Conservation (phyloP, 1,140 invertebrate species). For the Coptotermes formosanus region DNA sequence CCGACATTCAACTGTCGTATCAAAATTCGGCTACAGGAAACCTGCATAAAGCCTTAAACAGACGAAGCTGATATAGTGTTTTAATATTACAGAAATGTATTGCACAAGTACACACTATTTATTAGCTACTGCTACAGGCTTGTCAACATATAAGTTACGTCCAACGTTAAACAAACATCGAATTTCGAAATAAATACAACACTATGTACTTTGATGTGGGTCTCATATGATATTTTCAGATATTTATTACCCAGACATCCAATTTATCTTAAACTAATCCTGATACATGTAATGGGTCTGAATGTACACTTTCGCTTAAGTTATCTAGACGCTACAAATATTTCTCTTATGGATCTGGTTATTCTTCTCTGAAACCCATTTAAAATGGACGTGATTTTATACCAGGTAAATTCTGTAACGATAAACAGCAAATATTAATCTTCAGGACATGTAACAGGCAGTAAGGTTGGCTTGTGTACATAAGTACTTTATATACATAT, state of each 20-base stretch:
- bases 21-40: background rate
- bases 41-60: background rate
- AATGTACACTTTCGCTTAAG: too few species aligned
- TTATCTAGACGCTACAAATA: too few species aligned
- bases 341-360: too few species aligned
- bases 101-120: background rate
- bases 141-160: background rate
- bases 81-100: background rate
- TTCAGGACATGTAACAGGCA: too few species aligned
- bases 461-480: too few species aligned
- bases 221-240: background rate
- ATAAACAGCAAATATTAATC: too few species aligned
- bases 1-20: background rate
- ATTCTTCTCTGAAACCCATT: too few species aligned
- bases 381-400: too few species aligned
- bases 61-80: background rate
- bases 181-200: background rate
- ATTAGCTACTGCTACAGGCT: background rate
- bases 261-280: background rate
- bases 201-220: background rate
- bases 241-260: background rate
- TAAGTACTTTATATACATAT: too few species aligned
- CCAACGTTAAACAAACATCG: background rate
- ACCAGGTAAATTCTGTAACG: too few species aligned
- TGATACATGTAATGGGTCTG: too few species aligned